Percentiles rank a stretch among this genome's conserved stretches.
Evolutionary conservation across 2,888 invertebrate genomes (phyloP).

Genomic region (Tinea trinotella): DNA sequence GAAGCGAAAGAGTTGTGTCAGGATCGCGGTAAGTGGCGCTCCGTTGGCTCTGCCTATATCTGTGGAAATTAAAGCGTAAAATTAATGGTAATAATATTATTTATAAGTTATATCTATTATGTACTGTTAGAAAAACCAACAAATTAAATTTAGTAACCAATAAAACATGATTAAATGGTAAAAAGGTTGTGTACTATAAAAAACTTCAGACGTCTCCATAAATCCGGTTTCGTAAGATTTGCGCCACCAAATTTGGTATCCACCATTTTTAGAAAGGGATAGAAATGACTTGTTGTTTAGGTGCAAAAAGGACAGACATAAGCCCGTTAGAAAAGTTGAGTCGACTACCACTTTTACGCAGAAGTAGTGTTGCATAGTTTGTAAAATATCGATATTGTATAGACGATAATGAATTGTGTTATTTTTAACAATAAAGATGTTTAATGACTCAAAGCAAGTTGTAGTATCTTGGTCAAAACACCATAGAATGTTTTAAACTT

Average conservation of each 20-base stretch:
- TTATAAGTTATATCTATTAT: too few species aligned
- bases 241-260: constrained; percentile 14
- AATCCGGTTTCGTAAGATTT: constrained; percentile 9
- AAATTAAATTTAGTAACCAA: neutral
- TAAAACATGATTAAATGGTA: neutral
- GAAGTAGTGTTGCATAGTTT: constrained; percentile 36
- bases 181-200: neutral
- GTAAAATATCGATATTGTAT: constrained; percentile 3
- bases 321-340: constrained; percentile 59
- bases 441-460: too few species aligned
- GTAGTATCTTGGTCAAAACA: too few species aligned
- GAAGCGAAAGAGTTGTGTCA: too few species aligned
- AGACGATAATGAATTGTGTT: too few species aligned
- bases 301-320: constrained; percentile 34
- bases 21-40: too few species aligned
- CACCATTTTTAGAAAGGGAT: constrained; percentile 34
- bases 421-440: too few species aligned
- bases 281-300: constrained; percentile 14
- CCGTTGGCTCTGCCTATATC: too few species aligned
- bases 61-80: too few species aligned
- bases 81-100: too few species aligned
- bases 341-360: constrained; percentile 64
- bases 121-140: neutral
- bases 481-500: too few species aligned
- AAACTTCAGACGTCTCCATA: constrained; percentile 1